Evolutionary conservation across 2,113 vertebrate species (phyloP), one percentile per base, ranked within the genome.

Genomic region (Campylorhamphus procurvoides): DNA sequence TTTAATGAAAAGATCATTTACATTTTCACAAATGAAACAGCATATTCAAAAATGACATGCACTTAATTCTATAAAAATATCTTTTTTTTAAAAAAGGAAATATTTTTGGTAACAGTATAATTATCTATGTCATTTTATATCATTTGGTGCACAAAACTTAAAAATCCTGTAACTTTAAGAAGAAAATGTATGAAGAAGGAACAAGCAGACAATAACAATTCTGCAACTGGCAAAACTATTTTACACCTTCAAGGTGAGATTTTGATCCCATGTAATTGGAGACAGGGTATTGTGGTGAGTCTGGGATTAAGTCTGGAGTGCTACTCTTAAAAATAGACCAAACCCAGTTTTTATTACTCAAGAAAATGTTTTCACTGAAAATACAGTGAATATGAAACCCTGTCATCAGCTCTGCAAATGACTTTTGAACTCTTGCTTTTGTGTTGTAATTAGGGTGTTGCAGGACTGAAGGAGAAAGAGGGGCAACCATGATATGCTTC

Each of bases 51-150:
- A 93, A 84, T 89, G 83, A 66, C 0, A 0, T 90, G 42, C 80
- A 60, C 35, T 91, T 96, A 91, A 87, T 83, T 92, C 50, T 86
- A 33, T 87, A 94, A 94, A 97, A 93, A 89, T 85, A 89, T 78
- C 63, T 53, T 46, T 46, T 40, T n/a, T 81, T 44, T 3, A 11
- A 58, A 89, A 95, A 92, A 90, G 47, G 81, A 82, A 88, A 67
- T 91, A 93, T 89, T 90, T 93, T 93, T 96, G 67, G 84, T 79
- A 94, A 16, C 33, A 12, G 76, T 90, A 44, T 90, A 59, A 74
- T 88, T 81, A 90, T 46, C 75, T 80, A n/a, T 84, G 56, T 55
- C 33, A 68, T 95, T 92, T 93, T 84, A 23, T 77, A 29, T 39
- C 33, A 47, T 84, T 59, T 88, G 56, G 35, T 69, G 49, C 81